Conservation (phyloP, 2,113 vertebrate genomes). For the Agapornis roseicollis region DNA sequence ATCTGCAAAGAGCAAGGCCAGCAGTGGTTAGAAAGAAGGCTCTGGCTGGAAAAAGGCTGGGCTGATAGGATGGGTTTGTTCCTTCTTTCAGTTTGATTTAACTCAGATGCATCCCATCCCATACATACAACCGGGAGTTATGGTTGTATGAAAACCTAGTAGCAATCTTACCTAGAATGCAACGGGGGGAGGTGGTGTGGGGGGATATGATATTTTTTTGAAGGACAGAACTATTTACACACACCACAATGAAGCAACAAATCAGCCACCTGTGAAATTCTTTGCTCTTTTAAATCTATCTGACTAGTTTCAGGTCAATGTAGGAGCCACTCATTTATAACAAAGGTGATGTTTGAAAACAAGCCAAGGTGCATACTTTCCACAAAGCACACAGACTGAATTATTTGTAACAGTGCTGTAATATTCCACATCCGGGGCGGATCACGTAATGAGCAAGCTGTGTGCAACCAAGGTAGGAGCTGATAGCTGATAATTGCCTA, state of each 20-base stretch:
- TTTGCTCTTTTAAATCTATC: background rate
- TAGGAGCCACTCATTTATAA: slow-evolving; percentile 16
- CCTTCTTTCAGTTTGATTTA: background rate
- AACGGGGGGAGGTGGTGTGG: background rate
- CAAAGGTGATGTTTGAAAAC: background rate
- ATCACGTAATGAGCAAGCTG: background rate
- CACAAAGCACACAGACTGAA: slow-evolving; percentile 4
- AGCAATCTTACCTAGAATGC: background rate
- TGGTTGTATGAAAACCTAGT: background rate
- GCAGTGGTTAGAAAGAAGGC: background rate
- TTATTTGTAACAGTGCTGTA: background rate
- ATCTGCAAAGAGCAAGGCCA: background rate
- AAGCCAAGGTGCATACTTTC: background rate
- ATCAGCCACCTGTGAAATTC: background rate
- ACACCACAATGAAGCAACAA: background rate
- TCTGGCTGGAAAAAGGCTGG: background rate
- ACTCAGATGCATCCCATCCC: background rate
- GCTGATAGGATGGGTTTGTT: background rate
- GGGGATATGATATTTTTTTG: background rate
- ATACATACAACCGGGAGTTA: background rate
- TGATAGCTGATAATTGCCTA: background rate
- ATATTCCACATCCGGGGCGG: background rate
- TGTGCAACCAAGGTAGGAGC: background rate
- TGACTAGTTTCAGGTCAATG: slow-evolving; percentile 9
- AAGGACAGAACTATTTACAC: background rate